Evolutionary conservation across 2,113 vertebrate species (phyloP), one percentile per base, ranked within the genome.

Genomic region (Thymallus thymallus): DNA sequence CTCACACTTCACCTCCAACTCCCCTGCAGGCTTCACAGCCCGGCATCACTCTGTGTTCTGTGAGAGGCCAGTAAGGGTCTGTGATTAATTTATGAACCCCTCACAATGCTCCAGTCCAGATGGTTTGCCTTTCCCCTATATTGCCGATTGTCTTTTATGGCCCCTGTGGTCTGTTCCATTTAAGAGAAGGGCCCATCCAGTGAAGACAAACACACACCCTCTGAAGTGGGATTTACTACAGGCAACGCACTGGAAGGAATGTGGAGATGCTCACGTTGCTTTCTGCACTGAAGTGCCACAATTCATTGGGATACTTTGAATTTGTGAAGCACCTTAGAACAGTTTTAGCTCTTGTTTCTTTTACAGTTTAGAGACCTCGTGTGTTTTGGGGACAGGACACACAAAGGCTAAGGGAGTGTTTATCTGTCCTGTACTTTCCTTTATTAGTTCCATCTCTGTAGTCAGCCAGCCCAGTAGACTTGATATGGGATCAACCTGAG

Each of bases 241-340:
- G 56, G 20, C 7, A 20, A 55, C 51, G 4, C 55, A 45, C 65
- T 69, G 76, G 69, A 32, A 80, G 77, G 79, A 83, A 78, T 69
- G 76, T 63, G 45, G 61, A 62, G 72, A 68, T 68, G 35, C 26
- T 68, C 48, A 58, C 58, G 20, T 56, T 74, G 71, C 67, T 72
- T 73, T 74, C 76, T 74, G 41, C 80, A 71, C 64, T 41, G 60
- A 30, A 51, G 61, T 75, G 69, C 67, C 62, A 84, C 75, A 81
- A 76, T 82, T 84, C 82, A 76, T 75, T 62, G 56, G 35, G 76
- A 71, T 73, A 45, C 73, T 76, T 69, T 86, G 80, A 84, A 84
- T 88, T 88, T 86, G 75, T 73, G 74, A 82, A 71, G 63, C 74
- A 71, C 56, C 22, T 35, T 45, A n/a, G 23, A 72, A 69, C 78